Evolutionary conservation across 2,888 invertebrate genomes (phyloP), one percentile per base, ranked within the genome.

Genomic region (Apamea epomidion): DNA sequence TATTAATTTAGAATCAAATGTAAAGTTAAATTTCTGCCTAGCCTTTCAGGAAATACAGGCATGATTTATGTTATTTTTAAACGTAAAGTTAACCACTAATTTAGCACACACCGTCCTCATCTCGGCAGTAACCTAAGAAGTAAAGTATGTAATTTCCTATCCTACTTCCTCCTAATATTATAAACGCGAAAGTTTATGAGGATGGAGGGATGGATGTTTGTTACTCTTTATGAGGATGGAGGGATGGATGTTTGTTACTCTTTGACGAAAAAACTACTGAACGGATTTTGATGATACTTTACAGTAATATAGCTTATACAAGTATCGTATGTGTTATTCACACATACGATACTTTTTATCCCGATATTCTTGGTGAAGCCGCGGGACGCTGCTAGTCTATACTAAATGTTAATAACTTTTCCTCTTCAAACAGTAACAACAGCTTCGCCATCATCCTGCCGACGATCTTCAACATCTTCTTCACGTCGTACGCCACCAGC

Each of bases 361-460:
- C 42, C 42, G 42, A 42, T 42, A 42, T 42, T 42, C 42, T 42
- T 42, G 7, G 7, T 42, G 7, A 42, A 42, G 42, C 42, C 42
- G 42, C 42, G 42, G 42, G 42, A 0, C 42, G 7, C 42, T 42
- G 42, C 42, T 7, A 42, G 42, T 32, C 8, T 64, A 8, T 64
- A 32, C 18, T 75, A 32, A 48, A 60, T 18, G 7, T 37, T 10
- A 12, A 29, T 2, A 1, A 3, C 0, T 21, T 12, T n/a, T 51
- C 1, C n/a, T 71, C 18, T 3, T 32, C 3, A 32, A 77, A 0
- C 91, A 97, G 97, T 12, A 97, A 97, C 87, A 97, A 97, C 88
- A 97, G 97, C 85, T 95, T 97, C 84, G 96, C 97, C 1, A 96
- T 97, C 89, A 97, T 97, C 92, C 93, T 97, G 84, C 97, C 97